Evolutionary conservation across 2,113 vertebrate species (phyloP).

Genomic region (Coptodon rendalli): DNA sequence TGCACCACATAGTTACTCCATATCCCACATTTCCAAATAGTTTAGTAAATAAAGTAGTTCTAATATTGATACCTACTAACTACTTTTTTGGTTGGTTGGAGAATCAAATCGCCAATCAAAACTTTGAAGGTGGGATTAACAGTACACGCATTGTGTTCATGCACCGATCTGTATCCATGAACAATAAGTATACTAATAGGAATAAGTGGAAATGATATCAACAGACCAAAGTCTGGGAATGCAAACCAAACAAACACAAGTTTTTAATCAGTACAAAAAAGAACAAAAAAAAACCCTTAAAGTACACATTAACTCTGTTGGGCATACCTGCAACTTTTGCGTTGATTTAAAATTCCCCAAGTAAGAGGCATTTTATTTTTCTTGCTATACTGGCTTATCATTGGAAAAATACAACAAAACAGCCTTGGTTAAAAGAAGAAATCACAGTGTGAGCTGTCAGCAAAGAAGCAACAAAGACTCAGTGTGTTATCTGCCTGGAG

Average conservation of each 20-base stretch:
- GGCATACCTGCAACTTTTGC: neutral
- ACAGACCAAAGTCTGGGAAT: neutral
- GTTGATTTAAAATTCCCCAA: neutral
- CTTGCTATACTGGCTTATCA: neutral
- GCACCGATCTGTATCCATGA: neutral
- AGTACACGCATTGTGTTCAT: neutral
- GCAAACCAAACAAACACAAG: neutral
- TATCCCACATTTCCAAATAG: neutral
- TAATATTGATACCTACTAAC: neutral
- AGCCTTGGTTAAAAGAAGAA: neutral
- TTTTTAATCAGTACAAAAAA: neutral
- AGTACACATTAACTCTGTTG: neutral
- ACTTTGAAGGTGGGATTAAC: neutral
- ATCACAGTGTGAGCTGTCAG: neutral
- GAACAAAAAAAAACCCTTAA: rapidly evolving
- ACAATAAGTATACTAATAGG: neutral
- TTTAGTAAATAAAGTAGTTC: neutral
- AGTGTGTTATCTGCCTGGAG: neutral
- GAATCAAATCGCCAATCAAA: neutral
- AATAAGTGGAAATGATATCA: neutral
- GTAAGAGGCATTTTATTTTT: neutral
- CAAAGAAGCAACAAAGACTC: neutral
- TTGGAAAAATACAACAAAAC: neutral
- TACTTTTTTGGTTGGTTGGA: neutral
- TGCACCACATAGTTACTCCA: neutral